Percentiles rank a stretch among this genome's conserved stretches.
Evolutionary conservation across 2,888 invertebrate genomes (phyloP).

Genomic region (Exephanes ischioxanthus): DNA sequence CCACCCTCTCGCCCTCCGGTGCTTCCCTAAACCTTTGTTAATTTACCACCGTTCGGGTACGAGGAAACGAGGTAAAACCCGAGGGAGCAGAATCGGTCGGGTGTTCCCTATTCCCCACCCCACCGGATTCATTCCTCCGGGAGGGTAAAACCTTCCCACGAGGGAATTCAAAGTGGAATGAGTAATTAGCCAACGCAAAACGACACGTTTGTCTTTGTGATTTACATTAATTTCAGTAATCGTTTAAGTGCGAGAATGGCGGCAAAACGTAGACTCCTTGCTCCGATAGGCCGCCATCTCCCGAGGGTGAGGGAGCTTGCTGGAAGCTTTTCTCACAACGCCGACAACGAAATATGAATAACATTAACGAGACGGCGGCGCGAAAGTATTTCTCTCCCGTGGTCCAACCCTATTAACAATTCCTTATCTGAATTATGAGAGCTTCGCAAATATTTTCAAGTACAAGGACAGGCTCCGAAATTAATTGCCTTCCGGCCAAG

Average conservation of each 20-base stretch:
- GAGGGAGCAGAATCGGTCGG: constrained; percentile 26
- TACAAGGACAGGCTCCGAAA: not conserved
- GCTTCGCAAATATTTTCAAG: not conserved
- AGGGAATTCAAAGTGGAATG: not conserved
- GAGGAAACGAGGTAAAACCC: constrained; percentile 45
- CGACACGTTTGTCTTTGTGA: constrained; percentile 54
- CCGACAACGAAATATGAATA: constrained; percentile 2
- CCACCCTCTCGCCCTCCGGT: not conserved
- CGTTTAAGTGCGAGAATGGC: constrained; percentile 15
- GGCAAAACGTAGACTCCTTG: not conserved
- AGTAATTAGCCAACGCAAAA: constrained; percentile 42
- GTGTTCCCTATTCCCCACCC: constrained; percentile 1
- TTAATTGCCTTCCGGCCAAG: not conserved
- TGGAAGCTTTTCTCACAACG: not conserved
- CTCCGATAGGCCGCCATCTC: not conserved
- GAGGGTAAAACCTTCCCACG: not conserved
- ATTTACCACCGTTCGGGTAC: constrained; percentile 45
- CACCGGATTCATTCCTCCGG: constrained; percentile 11
- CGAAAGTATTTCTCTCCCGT: not conserved
- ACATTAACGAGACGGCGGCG: constrained; percentile 3
- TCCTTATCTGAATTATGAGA: not conserved
- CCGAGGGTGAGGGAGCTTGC: not conserved
- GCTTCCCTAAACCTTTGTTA: constrained; percentile 44
- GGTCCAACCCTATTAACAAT: not conserved
- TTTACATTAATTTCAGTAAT: constrained; percentile 59